Evolutionary conservation across 2,888 invertebrate genomes (phyloP).

Genomic region (Leptopilina syphax): DNA sequence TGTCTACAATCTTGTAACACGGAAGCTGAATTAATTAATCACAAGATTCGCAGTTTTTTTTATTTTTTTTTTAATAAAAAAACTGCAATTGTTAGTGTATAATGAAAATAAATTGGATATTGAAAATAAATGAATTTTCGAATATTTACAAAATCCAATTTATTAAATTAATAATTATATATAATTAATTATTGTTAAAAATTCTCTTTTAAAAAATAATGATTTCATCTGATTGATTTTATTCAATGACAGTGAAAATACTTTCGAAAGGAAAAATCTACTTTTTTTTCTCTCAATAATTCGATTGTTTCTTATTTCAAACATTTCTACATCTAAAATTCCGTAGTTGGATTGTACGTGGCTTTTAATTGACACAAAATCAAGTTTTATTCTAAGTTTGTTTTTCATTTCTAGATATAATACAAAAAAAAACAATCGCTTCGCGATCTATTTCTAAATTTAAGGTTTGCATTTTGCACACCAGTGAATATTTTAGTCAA

Average conservation of each 20-base stretch:
- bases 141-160: conserved; percentile 27
- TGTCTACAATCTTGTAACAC: not conserved
- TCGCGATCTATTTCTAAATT: not conserved
- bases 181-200: too few relatives aligned
- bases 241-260: not conserved
- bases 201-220: too few relatives aligned
- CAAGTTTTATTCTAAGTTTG: conserved; percentile 21
- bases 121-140: conserved; percentile 12
- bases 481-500: too few relatives aligned
- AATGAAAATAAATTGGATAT: not conserved
- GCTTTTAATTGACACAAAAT: conserved; percentile 36
- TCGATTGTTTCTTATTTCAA: not conserved
- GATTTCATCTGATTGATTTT: too few relatives aligned
- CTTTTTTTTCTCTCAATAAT: not conserved
- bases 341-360: conserved; percentile 22
- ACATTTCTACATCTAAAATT: conserved; percentile 2
- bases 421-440: conserved; percentile 7
- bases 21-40: conserved; percentile 19
- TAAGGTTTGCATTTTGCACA: not conserved
- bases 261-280: not conserved
- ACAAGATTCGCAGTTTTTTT: conserved; percentile 2
- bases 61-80: not conserved
- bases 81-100: not conserved
- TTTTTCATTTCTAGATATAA: conserved; percentile 18
- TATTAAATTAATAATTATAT: not conserved